Evolutionary conservation across 2,113 vertebrate species (phyloP).

Genomic region (Charadrius vociferus): DNA sequence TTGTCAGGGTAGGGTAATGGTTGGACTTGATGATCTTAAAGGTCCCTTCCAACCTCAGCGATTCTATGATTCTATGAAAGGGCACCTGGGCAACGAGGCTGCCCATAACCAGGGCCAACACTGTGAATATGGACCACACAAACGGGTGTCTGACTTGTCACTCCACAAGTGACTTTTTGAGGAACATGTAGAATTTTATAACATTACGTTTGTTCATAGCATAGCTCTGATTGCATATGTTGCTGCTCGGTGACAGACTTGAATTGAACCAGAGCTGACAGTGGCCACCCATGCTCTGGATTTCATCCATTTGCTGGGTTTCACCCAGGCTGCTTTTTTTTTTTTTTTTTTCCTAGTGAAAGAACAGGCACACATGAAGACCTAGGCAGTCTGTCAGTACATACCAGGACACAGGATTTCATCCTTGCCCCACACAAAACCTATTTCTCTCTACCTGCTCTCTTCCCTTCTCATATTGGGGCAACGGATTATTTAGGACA

Average conservation of each 20-base stretch:
- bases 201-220: not conserved
- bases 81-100: not conserved
- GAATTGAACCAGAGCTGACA: not conserved
- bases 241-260: not conserved
- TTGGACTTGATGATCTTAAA: too few relatives aligned
- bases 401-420: not conserved
- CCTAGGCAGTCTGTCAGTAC: not conserved
- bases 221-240: not conserved
- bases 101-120: not conserved
- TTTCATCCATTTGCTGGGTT: not conserved
- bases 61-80: too few relatives aligned
- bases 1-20: too few relatives aligned
- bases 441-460: not conserved
- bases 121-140: not conserved
- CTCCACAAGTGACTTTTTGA: not conserved
- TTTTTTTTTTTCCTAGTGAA: not conserved
- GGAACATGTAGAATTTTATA: not conserved
- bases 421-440: not conserved
- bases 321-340: not conserved
- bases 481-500: not conserved
- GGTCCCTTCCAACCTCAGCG: too few relatives aligned
- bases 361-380: not conserved
- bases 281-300: not conserved
- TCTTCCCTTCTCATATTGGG: not conserved
- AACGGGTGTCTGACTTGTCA: not conserved